Percentiles rank a stretch among this genome's conserved stretches.
phyloP scores from a whole-genome alignment of 2,113 vertebrate species.

The Charadrius vociferus region DNA sequence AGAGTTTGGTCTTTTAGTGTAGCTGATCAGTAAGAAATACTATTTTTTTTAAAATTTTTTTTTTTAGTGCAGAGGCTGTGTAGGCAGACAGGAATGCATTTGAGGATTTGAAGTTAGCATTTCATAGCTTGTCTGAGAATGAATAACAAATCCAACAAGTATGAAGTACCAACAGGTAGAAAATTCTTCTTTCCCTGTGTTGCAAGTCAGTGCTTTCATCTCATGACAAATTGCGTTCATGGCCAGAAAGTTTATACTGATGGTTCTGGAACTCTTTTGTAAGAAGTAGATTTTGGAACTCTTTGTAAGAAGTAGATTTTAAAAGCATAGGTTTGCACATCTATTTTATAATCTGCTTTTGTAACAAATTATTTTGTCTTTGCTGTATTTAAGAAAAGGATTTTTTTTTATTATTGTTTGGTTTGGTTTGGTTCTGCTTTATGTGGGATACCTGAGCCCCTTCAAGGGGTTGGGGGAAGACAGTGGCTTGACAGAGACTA shows the following conservation, averaged over 20 bases:
- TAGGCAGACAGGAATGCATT: neutral
- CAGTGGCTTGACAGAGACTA: neutral
- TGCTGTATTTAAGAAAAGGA: neutral
- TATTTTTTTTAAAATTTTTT: neutral
- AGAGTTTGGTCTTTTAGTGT: neutral
- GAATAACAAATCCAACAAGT: neutral
- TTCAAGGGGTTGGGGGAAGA: neutral
- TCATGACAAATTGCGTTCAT: neutral
- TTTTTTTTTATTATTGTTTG: neutral
- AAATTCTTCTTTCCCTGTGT: neutral
- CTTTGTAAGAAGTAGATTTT: neutral
- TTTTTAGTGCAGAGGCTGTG: neutral
- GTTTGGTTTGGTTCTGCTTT: neutral
- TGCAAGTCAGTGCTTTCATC: neutral
- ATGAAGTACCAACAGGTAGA: neutral
- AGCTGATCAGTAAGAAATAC: neutral
- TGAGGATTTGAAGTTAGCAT: neutral
- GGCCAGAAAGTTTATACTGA: neutral
- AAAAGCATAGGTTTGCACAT: neutral
- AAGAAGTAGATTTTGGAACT: neutral
- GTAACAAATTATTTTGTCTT: neutral
- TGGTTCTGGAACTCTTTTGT: neutral
- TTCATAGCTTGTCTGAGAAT: neutral
- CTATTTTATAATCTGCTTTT: neutral
- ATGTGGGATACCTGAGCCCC: neutral